Evolutionary conservation across 2,113 vertebrate genomes (phyloP).

Genomic region (Gulo gulo): DNA sequence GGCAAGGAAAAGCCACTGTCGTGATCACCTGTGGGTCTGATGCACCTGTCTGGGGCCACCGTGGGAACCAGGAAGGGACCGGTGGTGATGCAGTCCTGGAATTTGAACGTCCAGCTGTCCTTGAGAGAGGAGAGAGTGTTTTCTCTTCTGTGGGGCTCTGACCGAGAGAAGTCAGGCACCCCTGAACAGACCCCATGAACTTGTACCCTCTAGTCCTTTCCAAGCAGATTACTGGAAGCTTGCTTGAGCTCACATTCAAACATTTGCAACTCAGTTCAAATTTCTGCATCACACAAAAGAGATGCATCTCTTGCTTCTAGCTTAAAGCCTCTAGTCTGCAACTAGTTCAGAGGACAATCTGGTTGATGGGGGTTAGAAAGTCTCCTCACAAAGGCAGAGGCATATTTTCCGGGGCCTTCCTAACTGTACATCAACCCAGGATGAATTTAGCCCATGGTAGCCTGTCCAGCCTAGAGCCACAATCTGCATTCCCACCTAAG

Average conservation of each 20-base stretch:
- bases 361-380: neutral
- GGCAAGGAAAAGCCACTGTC: neutral
- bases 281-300: neutral
- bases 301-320: neutral
- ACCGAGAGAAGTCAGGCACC: fast-evolving
- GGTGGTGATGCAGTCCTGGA: too few relatives aligned
- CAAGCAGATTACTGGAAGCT: neutral
- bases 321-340: neutral
- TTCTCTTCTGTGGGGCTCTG: neutral
- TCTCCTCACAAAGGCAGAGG: neutral
- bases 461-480: neutral
- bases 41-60: neutral
- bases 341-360: neutral
- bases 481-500: neutral
- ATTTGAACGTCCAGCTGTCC: neutral
- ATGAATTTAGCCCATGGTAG: neutral
- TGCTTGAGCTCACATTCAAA: neutral
- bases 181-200: neutral
- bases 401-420: neutral
- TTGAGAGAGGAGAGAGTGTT: neutral
- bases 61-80: neutral
- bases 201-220: neutral
- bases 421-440: neutral
- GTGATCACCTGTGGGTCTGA: neutral
- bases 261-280: neutral